Evolutionary conservation across 2,888 invertebrate genomes (phyloP).

Genomic region (Seira sanloemensis): DNA sequence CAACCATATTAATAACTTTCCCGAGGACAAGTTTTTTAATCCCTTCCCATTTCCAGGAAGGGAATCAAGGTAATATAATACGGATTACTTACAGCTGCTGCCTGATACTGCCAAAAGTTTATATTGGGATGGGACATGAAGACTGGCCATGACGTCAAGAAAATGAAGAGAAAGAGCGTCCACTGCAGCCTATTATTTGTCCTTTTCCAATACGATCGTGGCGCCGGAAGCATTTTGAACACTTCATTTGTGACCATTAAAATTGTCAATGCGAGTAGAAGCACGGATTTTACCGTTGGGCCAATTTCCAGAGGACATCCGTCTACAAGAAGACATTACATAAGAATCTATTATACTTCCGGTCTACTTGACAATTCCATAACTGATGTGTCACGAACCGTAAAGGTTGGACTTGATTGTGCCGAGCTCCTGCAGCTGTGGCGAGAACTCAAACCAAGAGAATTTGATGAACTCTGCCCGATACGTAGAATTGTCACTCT

Average conservation of each 20-base stretch:
- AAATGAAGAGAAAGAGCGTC: conserved; percentile 71
- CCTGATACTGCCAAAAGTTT: conserved; percentile 72
- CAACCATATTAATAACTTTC: too few relatives aligned
- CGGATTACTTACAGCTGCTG: conserved; percentile 64
- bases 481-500: conserved; percentile 67
- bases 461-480: conserved; percentile 71
- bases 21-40: too few relatives aligned
- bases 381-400: conserved; percentile 38
- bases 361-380: too few relatives aligned
- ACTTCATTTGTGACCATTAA: conserved; percentile 72
- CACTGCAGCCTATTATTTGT: conserved; percentile 69
- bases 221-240: conserved; percentile 71
- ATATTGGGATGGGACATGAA: conserved; percentile 72
- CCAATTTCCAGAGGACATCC: conserved; percentile 72
- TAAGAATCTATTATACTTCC: too few relatives aligned
- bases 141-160: conserved; percentile 71
- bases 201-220: conserved; percentile 67
- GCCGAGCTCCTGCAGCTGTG: conserved; percentile 66
- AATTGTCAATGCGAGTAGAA: conserved; percentile 66
- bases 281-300: conserved; percentile 71
- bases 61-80: too few relatives aligned
- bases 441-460: conserved; percentile 71
- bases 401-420: conserved; percentile 63
- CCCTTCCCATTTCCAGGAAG: too few relatives aligned
- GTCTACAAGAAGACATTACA: conserved; percentile 25